Evolutionary conservation across 2,113 vertebrate species (phyloP).

Genomic region (Rhagologus leucostigma): DNA sequence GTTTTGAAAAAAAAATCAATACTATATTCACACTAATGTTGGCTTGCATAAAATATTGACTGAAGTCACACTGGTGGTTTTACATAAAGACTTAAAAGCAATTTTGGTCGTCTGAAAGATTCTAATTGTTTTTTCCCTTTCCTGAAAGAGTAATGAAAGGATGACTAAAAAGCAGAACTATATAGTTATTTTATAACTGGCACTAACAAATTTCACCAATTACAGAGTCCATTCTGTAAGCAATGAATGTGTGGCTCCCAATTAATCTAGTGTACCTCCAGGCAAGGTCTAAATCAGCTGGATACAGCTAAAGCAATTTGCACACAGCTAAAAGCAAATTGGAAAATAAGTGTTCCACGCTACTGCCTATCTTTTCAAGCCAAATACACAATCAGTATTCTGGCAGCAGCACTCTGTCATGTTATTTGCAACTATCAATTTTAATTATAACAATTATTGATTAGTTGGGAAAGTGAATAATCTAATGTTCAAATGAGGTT

Average conservation of each 20-base stretch:
- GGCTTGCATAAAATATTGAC: slow-evolving; percentile 66
- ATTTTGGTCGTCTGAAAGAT: slow-evolving; percentile 43
- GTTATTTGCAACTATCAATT: slow-evolving; percentile 86
- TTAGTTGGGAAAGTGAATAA: slow-evolving; percentile 81
- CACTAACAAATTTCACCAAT: slow-evolving; percentile 85
- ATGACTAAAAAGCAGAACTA: slow-evolving; percentile 70
- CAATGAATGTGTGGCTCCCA: slow-evolving; percentile 81
- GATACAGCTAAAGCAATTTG: slow-evolving; percentile 85
- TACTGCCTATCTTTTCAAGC: slow-evolving; percentile 79
- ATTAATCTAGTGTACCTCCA: slow-evolving; percentile 84
- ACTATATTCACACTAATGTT: slow-evolving; percentile 41
- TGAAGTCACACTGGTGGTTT: not conserved
- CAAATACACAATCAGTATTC: slow-evolving; percentile 83
- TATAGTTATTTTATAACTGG: slow-evolving; percentile 84
- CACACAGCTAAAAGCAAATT: slow-evolving; percentile 86
- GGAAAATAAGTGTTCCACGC: slow-evolving; percentile 83
- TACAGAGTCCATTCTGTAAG: slow-evolving; percentile 85
- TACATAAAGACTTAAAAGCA: slow-evolving; percentile 56
- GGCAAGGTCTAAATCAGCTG: slow-evolving; percentile 88
- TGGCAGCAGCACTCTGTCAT: slow-evolving; percentile 77
- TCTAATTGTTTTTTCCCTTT: slow-evolving; percentile 65
- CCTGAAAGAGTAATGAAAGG: slow-evolving; percentile 67
- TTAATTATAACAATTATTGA: slow-evolving; percentile 89
- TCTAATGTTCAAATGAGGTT: slow-evolving; percentile 67
- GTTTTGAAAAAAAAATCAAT: slow-evolving; percentile 56